Conservation (phyloP, 2,113 vertebrate genomes). For the Muscicapa adusta region DNA sequence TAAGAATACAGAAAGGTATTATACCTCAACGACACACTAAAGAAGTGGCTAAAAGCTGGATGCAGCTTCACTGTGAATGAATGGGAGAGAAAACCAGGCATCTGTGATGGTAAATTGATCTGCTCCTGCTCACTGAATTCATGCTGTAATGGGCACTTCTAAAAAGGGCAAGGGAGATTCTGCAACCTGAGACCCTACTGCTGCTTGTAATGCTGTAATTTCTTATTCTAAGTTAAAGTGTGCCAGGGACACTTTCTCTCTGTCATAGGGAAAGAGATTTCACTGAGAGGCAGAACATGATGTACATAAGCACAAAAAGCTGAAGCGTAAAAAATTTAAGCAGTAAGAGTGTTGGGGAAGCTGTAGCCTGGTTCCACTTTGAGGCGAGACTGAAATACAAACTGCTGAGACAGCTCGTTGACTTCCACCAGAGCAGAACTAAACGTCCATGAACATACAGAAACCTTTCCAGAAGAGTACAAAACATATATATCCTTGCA, state of each 20-base stretch:
- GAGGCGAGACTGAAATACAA: conserved; percentile 38
- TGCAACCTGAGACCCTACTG: neutral
- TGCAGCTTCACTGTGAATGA: neutral
- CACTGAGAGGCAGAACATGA: neutral
- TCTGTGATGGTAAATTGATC: neutral
- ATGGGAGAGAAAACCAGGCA: neutral
- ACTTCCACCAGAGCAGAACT: neutral
- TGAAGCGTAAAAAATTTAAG: conserved; percentile 32
- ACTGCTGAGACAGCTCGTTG: conserved; percentile 42
- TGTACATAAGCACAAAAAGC: conserved; percentile 19
- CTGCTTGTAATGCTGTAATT: neutral
- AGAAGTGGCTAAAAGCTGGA: neutral
- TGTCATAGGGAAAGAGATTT: neutral
- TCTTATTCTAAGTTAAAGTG: neutral
- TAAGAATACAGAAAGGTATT: neutral
- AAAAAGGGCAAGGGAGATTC: neutral
- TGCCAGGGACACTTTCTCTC: neutral
- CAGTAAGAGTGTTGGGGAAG: neutral
- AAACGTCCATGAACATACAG: neutral
- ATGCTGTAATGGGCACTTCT: neutral
- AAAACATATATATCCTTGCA: neutral
- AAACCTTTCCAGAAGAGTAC: neutral
- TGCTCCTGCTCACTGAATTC: neutral
- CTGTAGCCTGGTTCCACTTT: conserved; percentile 41
- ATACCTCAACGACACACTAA: neutral